phyloP scores from a whole-genome alignment of 2,113 vertebrate species.

The Lanius ludovicianus region DNA sequence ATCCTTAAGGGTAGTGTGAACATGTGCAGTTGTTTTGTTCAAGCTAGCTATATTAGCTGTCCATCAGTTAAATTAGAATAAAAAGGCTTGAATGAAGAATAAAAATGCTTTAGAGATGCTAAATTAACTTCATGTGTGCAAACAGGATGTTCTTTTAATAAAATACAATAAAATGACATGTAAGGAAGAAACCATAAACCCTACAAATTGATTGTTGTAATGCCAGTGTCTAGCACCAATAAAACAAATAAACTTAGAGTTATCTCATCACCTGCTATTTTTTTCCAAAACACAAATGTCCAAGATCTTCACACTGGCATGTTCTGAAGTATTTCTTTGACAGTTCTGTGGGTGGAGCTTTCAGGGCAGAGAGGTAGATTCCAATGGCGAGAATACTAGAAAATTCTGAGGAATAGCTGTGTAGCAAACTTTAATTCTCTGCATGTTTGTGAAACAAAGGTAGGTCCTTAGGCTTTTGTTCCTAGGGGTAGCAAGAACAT shows the following conservation, averaged over 20 bases:
- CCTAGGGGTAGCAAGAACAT: background rate
- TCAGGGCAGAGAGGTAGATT: background rate
- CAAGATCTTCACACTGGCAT: background rate
- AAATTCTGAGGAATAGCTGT: background rate
- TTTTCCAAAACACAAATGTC: background rate
- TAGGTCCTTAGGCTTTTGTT: background rate
- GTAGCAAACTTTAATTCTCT: background rate
- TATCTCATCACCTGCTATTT: background rate
- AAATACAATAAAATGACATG: background rate
- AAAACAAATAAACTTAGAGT: background rate
- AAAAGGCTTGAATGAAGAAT: background rate
- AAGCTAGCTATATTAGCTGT: background rate
- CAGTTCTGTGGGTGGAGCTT: background rate
- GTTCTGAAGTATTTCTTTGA: background rate
- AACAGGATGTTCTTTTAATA: background rate
- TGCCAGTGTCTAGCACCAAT: background rate
- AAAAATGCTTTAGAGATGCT: background rate
- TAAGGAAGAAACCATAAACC: background rate
- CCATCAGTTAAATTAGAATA: background rate
- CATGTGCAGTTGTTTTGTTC: background rate
- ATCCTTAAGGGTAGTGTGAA: background rate
- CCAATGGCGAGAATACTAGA: background rate
- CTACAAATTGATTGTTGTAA: background rate
- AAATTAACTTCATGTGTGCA: background rate
- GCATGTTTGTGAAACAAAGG: background rate